These are phyloP conservation scores for Desmophyllum pertusum DNA, from an alignment of 92 coral and sea anemone genomes.

Conservation along the genomic window DNA sequence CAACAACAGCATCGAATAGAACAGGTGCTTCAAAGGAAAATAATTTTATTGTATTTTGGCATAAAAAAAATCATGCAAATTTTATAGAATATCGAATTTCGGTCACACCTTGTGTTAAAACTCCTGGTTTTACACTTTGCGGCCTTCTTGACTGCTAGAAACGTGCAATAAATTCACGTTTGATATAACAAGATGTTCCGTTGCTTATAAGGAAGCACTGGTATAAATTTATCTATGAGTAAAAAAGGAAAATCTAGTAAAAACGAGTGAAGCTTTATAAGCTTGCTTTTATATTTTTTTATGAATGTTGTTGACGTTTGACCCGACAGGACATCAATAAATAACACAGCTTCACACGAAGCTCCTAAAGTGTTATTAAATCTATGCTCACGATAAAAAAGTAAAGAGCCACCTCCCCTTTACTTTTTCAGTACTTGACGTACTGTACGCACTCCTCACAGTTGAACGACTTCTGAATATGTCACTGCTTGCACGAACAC, in stretches of 20 bases:
- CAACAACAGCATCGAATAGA: not conserved
- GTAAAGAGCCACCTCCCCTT: not conserved
- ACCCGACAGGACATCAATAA: constrained; percentile 10
- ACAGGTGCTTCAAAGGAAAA: constrained; percentile 20
- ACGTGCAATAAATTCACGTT: not conserved
- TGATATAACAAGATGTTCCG: not conserved
- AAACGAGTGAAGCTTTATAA: not conserved
- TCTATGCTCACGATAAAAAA: not conserved
- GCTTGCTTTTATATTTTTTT: not conserved
- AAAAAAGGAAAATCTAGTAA: not conserved
- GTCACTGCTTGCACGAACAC: not conserved
- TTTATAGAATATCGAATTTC: not conserved
- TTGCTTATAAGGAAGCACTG: not conserved
- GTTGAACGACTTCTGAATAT: not conserved
- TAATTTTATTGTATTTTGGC: constrained; percentile 1
- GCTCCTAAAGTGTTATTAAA: not conserved
- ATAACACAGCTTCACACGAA: not conserved
- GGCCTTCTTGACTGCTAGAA: not conserved
- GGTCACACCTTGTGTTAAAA: constrained; percentile 19
- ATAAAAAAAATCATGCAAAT: constrained; percentile 23
- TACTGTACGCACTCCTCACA: not conserved
- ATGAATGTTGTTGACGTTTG: constrained; percentile 3
- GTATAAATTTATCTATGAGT: not conserved
- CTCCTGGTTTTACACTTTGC: not conserved
- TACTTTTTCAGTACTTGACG: not conserved